Evolutionary conservation across 2,113 vertebrate species (phyloP), one percentile per base, ranked within the genome.

Genomic region (Notarius lentiginosus): DNA sequence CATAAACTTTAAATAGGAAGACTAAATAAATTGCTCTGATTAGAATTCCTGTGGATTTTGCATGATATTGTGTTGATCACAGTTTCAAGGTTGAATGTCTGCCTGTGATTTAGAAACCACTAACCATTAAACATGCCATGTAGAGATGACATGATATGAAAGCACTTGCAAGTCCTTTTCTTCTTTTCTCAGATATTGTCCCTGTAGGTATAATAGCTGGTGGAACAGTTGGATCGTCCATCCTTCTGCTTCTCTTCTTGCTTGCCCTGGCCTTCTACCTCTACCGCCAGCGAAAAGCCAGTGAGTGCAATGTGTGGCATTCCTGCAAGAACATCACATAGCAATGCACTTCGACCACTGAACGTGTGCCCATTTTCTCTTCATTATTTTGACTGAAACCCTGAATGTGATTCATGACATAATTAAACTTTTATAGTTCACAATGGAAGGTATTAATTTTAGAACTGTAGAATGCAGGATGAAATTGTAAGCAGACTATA

Each of bases 201-300:
- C 96, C 98, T 0, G 96, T 99, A 89, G 97, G 97, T 51, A 94
- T 98, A 87, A 98, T 99, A 5, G 97, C 96, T 0, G 96, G 94
- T 0, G 95, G 95, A 88, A 98, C 97, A 4, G 97, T 98, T 4
- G 96, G 95, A 0, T 95, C 96, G 0, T 95, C 96, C 86, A 95
- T 98, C 91, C 89, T 98, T 55, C 87, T 99, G 63, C 92, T 96
- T 90, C 90, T 96, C 90, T 86, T 96, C 94, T 92, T 95, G 97
- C 56, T 95, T 1, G 93, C 95, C 0, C 92, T 99, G 4, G 93
- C 95, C 79, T 97, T 97, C 83, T 95, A 98, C 93, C 96, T 99
- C 30, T 99, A 98, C 91, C 94, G 97, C 30, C 97, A 98, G 18
- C 96, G 97, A 90, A 99, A 99, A 97, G 97, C 97, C 91, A 99